Evolutionary conservation across 1,140 invertebrate genomes (phyloP).

Genomic region (Macrotrachela quadricornifera): DNA sequence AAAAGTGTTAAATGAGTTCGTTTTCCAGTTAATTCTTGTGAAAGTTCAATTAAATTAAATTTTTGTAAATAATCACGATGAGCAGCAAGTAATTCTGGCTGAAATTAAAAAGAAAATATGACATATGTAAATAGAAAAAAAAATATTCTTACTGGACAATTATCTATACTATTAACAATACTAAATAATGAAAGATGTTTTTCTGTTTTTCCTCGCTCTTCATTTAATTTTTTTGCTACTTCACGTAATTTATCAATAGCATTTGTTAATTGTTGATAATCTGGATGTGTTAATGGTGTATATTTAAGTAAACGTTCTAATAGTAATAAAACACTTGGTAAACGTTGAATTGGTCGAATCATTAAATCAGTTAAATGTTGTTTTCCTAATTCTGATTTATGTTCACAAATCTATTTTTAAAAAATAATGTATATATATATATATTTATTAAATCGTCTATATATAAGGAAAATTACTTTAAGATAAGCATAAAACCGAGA

Average conservation of each 20-base stretch:
- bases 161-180: slow-evolving; percentile 89
- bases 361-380: slow-evolving; percentile 79
- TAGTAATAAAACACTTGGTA: slow-evolving; percentile 78
- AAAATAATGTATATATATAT: background rate
- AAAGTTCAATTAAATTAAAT: slow-evolving; percentile 67
- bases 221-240: slow-evolving; percentile 77
- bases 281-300: slow-evolving; percentile 58
- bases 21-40: slow-evolving; percentile 57
- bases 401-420: no score
- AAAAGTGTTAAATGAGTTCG: slow-evolving; percentile 68
- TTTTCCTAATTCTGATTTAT: slow-evolving; percentile 63
- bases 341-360: slow-evolving; percentile 79
- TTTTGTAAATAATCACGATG: slow-evolving; percentile 63
- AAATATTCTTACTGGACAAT: slow-evolving; percentile 44
- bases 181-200: slow-evolving; percentile 82
- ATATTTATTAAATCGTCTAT: background rate
- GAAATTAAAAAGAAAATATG: slow-evolving; percentile 14
- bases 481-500: slow-evolving; percentile 88
- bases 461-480: slow-evolving; percentile 49
- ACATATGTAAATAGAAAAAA: no score
- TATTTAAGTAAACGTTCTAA: slow-evolving; percentile 76
- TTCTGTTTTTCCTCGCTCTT: slow-evolving; percentile 83
- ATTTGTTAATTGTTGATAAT: slow-evolving; percentile 56
- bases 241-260: slow-evolving; percentile 65
- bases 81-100: slow-evolving; percentile 67